Evolutionary conservation across 2,113 vertebrate species (phyloP).

Genomic region (Talpa occidentalis): DNA sequence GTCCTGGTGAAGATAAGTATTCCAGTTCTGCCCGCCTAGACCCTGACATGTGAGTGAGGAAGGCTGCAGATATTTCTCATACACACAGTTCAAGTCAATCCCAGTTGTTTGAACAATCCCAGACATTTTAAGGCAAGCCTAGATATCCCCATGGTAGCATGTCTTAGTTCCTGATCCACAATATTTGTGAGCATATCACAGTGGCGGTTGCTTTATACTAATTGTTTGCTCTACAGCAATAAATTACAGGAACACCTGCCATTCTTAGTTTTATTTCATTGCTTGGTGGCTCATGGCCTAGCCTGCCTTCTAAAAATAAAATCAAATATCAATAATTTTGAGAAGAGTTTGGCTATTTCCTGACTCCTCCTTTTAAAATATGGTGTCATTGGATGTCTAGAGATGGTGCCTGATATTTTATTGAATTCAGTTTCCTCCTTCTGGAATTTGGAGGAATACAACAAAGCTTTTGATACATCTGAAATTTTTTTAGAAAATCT

Average conservation of each 20-base stretch:
- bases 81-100: neutral
- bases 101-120: neutral
- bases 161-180: neutral
- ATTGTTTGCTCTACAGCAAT: neutral
- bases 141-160: neutral
- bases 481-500: neutral
- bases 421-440: neutral
- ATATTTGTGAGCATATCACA: neutral
- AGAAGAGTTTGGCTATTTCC: conserved; percentile 24
- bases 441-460: conserved; percentile 20
- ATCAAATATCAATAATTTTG: conserved; percentile 13
- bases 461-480: neutral
- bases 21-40: neutral
- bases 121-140: neutral
- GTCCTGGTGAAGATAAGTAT: neutral
- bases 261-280: conserved; percentile 40
- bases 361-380: neutral
- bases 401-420: neutral
- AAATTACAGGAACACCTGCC: neutral
- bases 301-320: conserved; percentile 33
- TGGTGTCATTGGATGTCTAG: neutral
- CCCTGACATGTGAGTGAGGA: neutral
- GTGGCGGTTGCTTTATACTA: neutral
- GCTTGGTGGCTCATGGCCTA: neutral
- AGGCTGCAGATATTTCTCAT: neutral